Base-by-base conservation (phyloP, 2,888 invertebrate genomes). In the Phorcus lineatus region DNA sequence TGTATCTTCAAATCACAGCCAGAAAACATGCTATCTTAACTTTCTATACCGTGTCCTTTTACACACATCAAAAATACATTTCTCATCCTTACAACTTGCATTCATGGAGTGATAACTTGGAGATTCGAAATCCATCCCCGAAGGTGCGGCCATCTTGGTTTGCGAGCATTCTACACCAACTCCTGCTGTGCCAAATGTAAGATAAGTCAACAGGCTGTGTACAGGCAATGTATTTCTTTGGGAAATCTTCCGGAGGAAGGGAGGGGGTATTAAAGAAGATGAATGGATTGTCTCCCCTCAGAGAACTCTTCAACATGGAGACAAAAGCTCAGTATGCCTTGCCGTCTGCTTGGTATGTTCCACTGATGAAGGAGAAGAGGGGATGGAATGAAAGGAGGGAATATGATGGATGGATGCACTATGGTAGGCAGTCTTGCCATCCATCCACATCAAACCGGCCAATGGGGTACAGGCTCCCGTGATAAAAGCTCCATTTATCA, bases 401-500 rank as follows among this genome's bases (percentile, higher is more conserved):
- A 19, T 24, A 57, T 57, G 57, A 57, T 57, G 57, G 57, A 57
- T 57, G 57, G 19, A 22, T 11, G 6, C 57, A 4, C 24, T 3
- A 19, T 22, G 57, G 9, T 9, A 7, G 57, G 22, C 57, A 7
- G 19, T 9, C 57, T 57, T 57, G 19, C 24, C 57, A 57, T 57
- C 57, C 24, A 57, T 57, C 57, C 6, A 19, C 57, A 57, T 57
- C 22, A 47, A 7, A 7, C 57, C 57, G 13, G 19, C 24, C 57
- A 19, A 57, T 24, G 57, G 40, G 70, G 19, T 19, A 40, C 31
- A 31, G 40, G 70, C 31, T 36, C 40, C 4, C 19, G 11, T 36
- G 70, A 70, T 70, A 70, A 70, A 70, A 70, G 70, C 70, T 70
- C 70, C 36, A 70, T 70, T 70, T 70, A 70, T 70, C 70, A 70